Evolutionary conservation across 2,797 vertebrate species (phyloP), one percentile per base, ranked within the genome.

Genomic region (Cichlasoma orientale): DNA sequence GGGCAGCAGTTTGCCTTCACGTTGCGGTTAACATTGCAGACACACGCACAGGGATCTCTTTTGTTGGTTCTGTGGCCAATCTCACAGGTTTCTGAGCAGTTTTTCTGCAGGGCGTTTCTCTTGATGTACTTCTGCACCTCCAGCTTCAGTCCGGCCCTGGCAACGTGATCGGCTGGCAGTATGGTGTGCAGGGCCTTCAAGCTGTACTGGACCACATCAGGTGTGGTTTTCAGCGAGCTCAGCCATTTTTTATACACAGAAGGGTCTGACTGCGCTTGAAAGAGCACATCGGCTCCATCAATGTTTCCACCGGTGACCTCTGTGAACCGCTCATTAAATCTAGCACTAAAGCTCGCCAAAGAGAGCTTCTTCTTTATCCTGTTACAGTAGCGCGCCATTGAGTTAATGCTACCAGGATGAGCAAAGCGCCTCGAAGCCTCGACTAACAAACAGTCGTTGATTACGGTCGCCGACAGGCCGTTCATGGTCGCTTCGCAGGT

Each of bases 401-500:
- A 53, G 1, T 74, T 16, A 58, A 83, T 3, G 36, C 53, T 85
- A 2, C 12, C 68, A 1, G 7, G 14, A 0, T 8, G 14, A 2
- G 0, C 55, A 13, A 92, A 56, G 3, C 57, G 14, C 13, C 36
- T 86, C 1, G 93, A 94, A 5, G 93, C 94, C 72, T 95, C 94
- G 0, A 91, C 91, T 0, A 86, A 77, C 36, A 96, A 86, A 12
- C 95, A 95, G 33, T 93, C 88, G 16, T 58, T 89, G 56, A 95
- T 41, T 1, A 93, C 92, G 4, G 89, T 89, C 12, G 33, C 54
- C 0, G 79, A 84, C 41, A 93, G 53, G 13, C 89, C 86, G 1
- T 54, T 80, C 44, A 94, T 74, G 10, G 90, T n/a, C 0, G 86
- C 83, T 68, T 80, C 1, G 1, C 94, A 94, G 54, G 84, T 83